These are phyloP conservation scores for Muntiacus muntjak DNA, from an alignment of 2,113 vertebrate species.

Conservation along the genomic window DNA sequence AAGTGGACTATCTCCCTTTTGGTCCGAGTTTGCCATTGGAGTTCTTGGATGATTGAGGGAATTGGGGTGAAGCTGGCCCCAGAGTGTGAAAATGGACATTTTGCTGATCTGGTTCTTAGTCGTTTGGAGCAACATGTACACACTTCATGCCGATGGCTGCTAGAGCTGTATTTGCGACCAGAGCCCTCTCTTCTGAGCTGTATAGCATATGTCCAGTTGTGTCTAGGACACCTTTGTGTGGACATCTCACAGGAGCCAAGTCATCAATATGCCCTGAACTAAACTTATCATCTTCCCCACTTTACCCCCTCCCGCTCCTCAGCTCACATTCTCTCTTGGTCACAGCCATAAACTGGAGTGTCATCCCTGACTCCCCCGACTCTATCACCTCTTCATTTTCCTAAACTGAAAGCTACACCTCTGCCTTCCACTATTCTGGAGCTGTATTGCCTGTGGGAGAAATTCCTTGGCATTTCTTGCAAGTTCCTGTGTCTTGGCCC, in stretches of 20 bases:
- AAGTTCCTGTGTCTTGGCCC: too few relatives aligned
- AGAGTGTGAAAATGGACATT: not conserved
- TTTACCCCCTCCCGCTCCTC: too few relatives aligned
- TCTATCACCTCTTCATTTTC: not conserved
- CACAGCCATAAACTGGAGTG: not conserved
- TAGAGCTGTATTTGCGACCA: not conserved
- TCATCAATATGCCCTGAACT: not conserved
- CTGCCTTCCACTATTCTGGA: not conserved
- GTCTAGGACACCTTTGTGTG: not conserved
- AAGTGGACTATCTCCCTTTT: not conserved
- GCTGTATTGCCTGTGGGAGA: not conserved
- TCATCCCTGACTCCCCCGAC: too few relatives aligned
- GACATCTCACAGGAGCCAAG: not conserved
- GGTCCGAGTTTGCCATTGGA: not conserved
- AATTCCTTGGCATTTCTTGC: not conserved
- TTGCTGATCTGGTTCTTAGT: not conserved
- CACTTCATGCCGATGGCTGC: not conserved
- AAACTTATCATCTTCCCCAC: too few relatives aligned
- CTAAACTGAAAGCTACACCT: not conserved
- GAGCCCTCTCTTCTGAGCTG: not conserved
- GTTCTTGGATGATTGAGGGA: not conserved
- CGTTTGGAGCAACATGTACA: not conserved
- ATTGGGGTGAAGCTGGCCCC: not conserved
- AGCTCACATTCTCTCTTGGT: not conserved
- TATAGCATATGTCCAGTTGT: not conserved